phyloP scores from a whole-genome alignment of 2,113 vertebrate genomes.

The Felis chaus region DNA sequence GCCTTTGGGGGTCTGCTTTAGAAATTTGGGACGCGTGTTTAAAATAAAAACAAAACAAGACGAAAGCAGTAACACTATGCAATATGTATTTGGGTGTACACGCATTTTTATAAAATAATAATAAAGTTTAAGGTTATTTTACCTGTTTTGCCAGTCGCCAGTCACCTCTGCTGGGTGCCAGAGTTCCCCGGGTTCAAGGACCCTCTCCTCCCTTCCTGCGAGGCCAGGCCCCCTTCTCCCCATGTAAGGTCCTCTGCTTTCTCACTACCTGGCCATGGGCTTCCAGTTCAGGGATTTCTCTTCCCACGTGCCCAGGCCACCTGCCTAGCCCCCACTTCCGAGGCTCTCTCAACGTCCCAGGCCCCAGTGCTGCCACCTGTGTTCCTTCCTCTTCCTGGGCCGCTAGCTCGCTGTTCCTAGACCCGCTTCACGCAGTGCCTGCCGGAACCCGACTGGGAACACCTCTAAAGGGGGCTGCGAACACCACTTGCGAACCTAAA shows the following conservation, averaged over 20 bases:
- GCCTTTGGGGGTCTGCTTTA: not conserved
- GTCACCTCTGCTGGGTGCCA: not conserved
- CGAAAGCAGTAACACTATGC: not conserved
- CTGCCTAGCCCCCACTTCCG: not conserved
- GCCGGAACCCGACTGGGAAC: fast-evolving
- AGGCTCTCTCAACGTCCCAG: not conserved
- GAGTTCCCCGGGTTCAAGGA: not conserved
- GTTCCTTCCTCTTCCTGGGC: constrained; percentile 69
- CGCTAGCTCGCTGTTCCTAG: not conserved
- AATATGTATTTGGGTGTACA: not conserved
- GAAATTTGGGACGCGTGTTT: not conserved
- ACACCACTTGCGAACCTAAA: not conserved
- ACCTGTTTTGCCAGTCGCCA: not conserved
- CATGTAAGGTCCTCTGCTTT: not conserved
- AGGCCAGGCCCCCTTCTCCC: not conserved
- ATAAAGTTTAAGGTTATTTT: not conserved
- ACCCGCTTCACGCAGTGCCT: too few relatives aligned
- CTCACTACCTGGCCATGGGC: fast-evolving
- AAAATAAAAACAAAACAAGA: not conserved
- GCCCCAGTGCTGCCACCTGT: not conserved
- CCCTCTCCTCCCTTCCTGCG: not conserved
- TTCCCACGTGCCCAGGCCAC: not conserved
- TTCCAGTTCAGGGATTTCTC: not conserved
- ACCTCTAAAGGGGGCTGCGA: not conserved
- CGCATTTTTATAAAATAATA: not conserved